These are phyloP conservation scores for Conchocele bisecta DNA, from an alignment of 2,888 invertebrate genomes.

Conservation along the genomic window DNA sequence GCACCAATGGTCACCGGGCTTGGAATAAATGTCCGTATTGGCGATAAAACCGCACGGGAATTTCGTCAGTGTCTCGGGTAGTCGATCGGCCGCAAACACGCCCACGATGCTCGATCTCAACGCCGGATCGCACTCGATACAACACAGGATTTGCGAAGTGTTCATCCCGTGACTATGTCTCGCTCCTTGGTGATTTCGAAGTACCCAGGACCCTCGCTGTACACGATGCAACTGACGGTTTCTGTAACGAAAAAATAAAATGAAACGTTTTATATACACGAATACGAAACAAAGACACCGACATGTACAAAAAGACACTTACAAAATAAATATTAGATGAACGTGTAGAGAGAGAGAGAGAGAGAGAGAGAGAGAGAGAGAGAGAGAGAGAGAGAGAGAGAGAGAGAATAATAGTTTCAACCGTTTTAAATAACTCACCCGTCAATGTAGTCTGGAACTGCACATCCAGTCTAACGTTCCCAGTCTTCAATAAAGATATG, in stretches of 20 bases:
- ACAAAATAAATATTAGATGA: too few relatives aligned
- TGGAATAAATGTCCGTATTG: not conserved
- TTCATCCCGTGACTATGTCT: conserved; percentile 17
- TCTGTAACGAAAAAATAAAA: conserved; percentile 13
- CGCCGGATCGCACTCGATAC: conserved; percentile 1
- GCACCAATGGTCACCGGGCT: not conserved
- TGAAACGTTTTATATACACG: too few relatives aligned
- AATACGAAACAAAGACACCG: too few relatives aligned
- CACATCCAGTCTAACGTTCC: too few relatives aligned
- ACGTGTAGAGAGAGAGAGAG: too few relatives aligned
- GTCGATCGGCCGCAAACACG: conserved; percentile 25
- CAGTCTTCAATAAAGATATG: too few relatives aligned
- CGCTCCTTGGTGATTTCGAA: conserved; percentile 22
- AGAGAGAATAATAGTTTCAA: too few relatives aligned
- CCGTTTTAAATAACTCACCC: too few relatives aligned
- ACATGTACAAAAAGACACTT: too few relatives aligned
- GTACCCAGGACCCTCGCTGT: conserved; percentile 4
- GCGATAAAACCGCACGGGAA: conserved; percentile 11
- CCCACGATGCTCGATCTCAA: not conserved
- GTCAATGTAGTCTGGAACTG: too few relatives aligned
- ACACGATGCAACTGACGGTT: conserved; percentile 22
- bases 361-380: too few relatives aligned
- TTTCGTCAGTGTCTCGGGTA: not conserved
- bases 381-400: too few relatives aligned
- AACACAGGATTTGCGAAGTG: conserved; percentile 11